Conservation (phyloP, 2,797 vertebrate genomes). For the Pangasius larnaudii region DNA sequence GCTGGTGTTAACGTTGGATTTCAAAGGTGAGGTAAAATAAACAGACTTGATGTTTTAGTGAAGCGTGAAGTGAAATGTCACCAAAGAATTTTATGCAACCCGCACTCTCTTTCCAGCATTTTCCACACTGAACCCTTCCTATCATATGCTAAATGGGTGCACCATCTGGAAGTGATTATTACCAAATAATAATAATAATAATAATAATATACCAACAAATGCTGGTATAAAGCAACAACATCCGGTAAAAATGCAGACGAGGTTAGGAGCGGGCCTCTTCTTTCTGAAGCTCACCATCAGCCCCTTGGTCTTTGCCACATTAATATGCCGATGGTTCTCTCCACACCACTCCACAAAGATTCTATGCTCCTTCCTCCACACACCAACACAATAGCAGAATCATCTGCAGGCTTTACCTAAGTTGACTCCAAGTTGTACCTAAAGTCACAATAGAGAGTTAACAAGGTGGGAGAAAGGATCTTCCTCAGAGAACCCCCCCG, state of each 20-base stretch:
- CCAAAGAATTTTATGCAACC: neutral
- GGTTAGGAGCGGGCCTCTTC: neutral
- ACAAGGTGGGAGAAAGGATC: neutral
- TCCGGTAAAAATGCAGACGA: neutral
- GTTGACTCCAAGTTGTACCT: neutral
- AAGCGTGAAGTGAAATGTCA: neutral
- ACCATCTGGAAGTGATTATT: neutral
- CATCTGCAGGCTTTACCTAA: neutral
- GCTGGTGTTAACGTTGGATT: neutral
- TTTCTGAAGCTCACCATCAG: neutral
- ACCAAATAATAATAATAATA: neutral
- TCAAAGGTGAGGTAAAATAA: neutral
- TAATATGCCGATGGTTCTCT: neutral
- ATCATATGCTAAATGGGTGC: neutral
- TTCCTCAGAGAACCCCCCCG: conserved; percentile 1
- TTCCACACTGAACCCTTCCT: neutral
- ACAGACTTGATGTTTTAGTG: neutral
- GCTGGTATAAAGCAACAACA: neutral
- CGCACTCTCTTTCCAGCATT: neutral
- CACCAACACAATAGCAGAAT: neutral
- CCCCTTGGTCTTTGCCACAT: neutral
- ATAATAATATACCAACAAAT: neutral
- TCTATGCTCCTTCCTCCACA: neutral
- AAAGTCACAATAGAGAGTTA: neutral
- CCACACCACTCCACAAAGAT: neutral